phyloP scores from a whole-genome alignment of 2,797 vertebrate species.

The Pseudomugil gertrudae region DNA sequence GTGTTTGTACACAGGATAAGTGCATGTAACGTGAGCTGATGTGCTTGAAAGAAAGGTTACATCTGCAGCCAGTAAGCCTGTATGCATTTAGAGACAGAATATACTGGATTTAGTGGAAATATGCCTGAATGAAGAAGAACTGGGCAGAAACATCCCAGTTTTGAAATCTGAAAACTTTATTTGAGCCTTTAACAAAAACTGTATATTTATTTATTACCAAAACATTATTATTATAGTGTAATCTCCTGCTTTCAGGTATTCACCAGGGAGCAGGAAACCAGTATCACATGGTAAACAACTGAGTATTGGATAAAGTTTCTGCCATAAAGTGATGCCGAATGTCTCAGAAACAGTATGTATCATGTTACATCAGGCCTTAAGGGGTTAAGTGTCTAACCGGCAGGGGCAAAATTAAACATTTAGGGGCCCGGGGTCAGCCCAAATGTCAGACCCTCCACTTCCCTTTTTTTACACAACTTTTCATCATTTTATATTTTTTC shows the following conservation, averaged over 20 bases:
- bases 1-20: neutral
- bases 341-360: no score
- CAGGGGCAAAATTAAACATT: neutral
- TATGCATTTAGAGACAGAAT: neutral
- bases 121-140: no score
- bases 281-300: no score
- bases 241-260: no score
- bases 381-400: neutral
- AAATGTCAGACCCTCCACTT: neutral
- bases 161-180: no score
- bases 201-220: neutral
- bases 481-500: neutral
- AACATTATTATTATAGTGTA: no score
- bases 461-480: neutral
- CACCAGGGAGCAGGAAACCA: no score
- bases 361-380: no score
- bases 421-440: neutral
- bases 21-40: neutral
- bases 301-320: no score
- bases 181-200: no score
- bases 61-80: neutral
- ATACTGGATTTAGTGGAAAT: neutral
- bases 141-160: no score
- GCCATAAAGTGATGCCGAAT: no score
- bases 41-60: neutral